Evolutionary conservation across 2,113 vertebrate genomes (phyloP).

Genomic region (Lutjanus erythropterus): DNA sequence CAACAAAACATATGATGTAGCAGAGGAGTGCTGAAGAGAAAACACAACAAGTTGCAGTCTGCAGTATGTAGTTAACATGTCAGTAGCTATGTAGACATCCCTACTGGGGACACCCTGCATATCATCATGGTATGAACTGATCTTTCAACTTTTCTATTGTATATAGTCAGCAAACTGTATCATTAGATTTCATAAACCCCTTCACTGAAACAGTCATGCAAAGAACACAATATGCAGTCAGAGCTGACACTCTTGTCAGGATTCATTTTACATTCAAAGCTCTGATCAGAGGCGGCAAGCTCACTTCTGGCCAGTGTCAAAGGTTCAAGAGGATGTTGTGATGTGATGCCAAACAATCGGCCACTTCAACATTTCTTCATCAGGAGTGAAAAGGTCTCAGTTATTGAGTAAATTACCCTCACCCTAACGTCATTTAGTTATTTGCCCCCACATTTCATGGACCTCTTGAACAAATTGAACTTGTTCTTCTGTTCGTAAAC

Average conservation of each 20-base stretch:
- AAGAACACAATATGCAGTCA: not conserved
- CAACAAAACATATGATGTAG: too few relatives aligned
- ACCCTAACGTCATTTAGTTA: not conserved
- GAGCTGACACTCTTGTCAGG: not conserved
- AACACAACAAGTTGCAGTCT: too few relatives aligned
- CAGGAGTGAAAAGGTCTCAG: not conserved
- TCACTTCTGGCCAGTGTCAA: not conserved
- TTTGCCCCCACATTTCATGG: constrained; percentile 13
- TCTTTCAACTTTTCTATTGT: not conserved
- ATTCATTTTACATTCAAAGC: not conserved
- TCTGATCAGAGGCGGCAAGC: not conserved
- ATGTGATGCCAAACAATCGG: constrained; percentile 25
- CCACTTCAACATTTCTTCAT: not conserved
- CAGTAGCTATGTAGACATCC: too few relatives aligned
- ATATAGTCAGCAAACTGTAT: not conserved
- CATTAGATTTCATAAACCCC: not conserved
- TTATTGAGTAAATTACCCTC: not conserved
- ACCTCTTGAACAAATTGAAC: constrained; percentile 11
- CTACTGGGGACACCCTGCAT: not conserved
- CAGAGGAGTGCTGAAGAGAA: too few relatives aligned
- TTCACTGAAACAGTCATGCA: not conserved
- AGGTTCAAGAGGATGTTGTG: not conserved
- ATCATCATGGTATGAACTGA: not conserved
- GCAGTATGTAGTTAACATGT: too few relatives aligned
- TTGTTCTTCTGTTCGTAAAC: not conserved